Conservation (phyloP, 1,140 invertebrate genomes). For the Calosoma granatense region DNA sequence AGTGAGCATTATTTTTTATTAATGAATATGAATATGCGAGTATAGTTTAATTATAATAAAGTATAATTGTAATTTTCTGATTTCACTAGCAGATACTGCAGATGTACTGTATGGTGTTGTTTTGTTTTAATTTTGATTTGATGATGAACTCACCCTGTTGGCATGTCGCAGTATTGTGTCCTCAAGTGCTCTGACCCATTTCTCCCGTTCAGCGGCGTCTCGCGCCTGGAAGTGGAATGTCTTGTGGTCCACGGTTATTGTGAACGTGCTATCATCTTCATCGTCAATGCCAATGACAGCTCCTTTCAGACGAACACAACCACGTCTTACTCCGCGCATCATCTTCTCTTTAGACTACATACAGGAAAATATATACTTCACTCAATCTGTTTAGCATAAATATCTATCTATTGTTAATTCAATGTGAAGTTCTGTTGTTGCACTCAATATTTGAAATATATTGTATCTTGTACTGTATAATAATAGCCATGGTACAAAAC, state of each 20-base stretch:
- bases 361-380: constrained; percentile 36
- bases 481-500: too few relatives aligned
- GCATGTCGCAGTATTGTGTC: constrained; percentile 84
- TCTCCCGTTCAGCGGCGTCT: constrained; percentile 86
- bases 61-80: too few relatives aligned
- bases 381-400: too few relatives aligned
- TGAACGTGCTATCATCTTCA: constrained; percentile 98
- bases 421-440: background rate
- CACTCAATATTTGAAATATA: too few relatives aligned
- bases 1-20: too few relatives aligned
- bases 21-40: too few relatives aligned
- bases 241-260: constrained; percentile 97
- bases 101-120: too few relatives aligned
- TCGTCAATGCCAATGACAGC: constrained; percentile 98
- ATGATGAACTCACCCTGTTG: constrained; percentile 41
- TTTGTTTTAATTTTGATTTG: background rate
- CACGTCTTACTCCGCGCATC: constrained; percentile 89
- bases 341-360: constrained; percentile 99
- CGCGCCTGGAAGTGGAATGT: constrained; percentile 98
- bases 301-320: constrained; percentile 87
- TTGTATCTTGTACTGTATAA: too few relatives aligned
- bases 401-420: background rate
- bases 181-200: constrained; percentile 91
- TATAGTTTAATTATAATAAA: too few relatives aligned
- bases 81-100: too few relatives aligned